Evolutionary conservation across 1,140 invertebrate genomes (phyloP), one percentile per base, ranked within the genome.

Genomic region (Lepeophtheirus salmonis): DNA sequence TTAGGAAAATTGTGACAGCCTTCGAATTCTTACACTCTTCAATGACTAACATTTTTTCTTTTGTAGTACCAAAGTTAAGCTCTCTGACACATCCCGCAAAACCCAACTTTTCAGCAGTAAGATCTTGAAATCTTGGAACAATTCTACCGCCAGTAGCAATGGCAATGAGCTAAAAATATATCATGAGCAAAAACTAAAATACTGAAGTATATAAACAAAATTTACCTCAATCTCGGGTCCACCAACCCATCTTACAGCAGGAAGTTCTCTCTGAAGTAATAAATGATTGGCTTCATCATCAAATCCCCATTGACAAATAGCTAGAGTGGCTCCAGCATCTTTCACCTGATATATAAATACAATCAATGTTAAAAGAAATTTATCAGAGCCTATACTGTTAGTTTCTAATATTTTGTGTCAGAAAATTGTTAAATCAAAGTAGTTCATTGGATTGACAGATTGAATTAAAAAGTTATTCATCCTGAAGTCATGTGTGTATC

Each of bases 241-340:
- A 53, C 86, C 85, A 59, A 97, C 95, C 66, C 66, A 67, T n/a
- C 66, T 81, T 2, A 99, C 91, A 48, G 96, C 95, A 2, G 96
- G 96, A 51, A 99, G 74, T 60, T 92, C 71, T 67, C 86, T 82
- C 67, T 97, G 86, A 13, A 97, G 76, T 22, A 99, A 75, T 26
- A 99, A 75, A 74, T 99, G 95, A 72, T 98, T 99, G 0, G 96
- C 96, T 75, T 99, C 96, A 72, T 99, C 96, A 72, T 99, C 96
- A 72, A 99, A 99, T 62, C 96, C 96, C 95, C 96, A 99, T 68
- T 99, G 96, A 71, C 96, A 99, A 67, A 99, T 97, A 1, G 91
- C 96, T 51, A 99, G 73, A 14, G 86, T 97, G 0, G 95, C 85
- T n/a, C 96, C 96, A 20, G 87, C 82, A 59, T 86, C 82, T 74